Base-by-base conservation (phyloP, 2,888 invertebrate genomes). In the Scaptomyza reducta region DNA sequence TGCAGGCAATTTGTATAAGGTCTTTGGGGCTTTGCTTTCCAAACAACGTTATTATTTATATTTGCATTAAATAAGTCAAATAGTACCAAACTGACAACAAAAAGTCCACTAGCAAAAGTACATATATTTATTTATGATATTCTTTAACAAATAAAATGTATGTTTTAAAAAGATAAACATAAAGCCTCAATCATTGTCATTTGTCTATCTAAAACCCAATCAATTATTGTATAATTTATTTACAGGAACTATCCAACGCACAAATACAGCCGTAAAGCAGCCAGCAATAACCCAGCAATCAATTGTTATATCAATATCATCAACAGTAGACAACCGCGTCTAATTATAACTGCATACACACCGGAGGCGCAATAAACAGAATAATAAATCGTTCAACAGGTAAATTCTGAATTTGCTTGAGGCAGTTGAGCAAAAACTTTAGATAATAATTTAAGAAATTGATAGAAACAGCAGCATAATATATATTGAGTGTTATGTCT, bases 241-340 rank as follows among this genome's bases (percentile, higher is more conserved):
- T 67, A 53, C 79, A 90, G 90, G 89, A 88, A 78, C 74, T 79
- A 74, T 77, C 74, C 79, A 80, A 74, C 77, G 81, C 79, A 79
- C 62, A 81, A 81, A 76, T 80, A 77, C 79, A 80, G 68, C 80
- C 79, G 64, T 49, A 53, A 51, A 38, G 35, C 56, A 61, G 42
- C 42, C 45, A 65, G 46, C 45, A 51, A 61, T 29, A 69, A 54
- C 40, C 71, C 45, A 53, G 29, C 46, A 25, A 49, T 55, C 47
- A 27, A 49, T 55, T 33, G 47, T 10, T 31, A 33, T 7, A 49
- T n/a, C n/a, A n/a, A 13, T 9, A 14, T 14, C 35, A 38, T 51
- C 33, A 25, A 42, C 35, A 49, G 16, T 11, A 25, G 49, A 22
- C 29, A 29, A 49, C 29, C 33, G 49, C 10, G n/a, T 55, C 2